Evolutionary conservation across 2,888 invertebrate species (phyloP).

Genomic region (Gari tellinella): DNA sequence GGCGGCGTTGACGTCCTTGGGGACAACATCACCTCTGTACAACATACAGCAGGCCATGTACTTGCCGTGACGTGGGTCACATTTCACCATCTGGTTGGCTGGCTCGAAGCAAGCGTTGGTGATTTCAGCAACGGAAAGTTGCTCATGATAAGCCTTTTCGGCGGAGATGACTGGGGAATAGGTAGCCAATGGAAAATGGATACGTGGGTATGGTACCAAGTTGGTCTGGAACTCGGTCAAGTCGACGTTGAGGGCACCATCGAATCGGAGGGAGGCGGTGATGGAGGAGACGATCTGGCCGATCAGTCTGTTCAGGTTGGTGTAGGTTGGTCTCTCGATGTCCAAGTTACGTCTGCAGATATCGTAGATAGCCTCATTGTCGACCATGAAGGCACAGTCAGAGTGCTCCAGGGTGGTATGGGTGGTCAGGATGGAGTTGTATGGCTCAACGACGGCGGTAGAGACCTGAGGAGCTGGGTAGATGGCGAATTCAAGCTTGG

Average conservation of each 20-base stretch:
- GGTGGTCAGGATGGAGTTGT: constrained; percentile 92
- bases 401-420: constrained; percentile 81
- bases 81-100: constrained; percentile 95
- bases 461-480: constrained; percentile 88
- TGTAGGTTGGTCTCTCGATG: constrained; percentile 93
- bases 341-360: constrained; percentile 92
- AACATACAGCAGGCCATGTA: constrained; percentile 98
- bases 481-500: constrained; percentile 84
- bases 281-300: constrained; percentile 89
- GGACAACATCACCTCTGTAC: constrained; percentile 91
- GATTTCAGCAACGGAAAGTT: constrained; percentile 84
- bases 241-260: constrained; percentile 89
- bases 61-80: constrained; percentile 85
- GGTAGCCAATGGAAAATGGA: constrained; percentile 92
- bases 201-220: constrained; percentile 85
- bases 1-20: constrained; percentile 76
- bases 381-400: constrained; percentile 90
- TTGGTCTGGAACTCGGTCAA: constrained; percentile 85
- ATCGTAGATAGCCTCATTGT: constrained; percentile 92
- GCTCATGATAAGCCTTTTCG: constrained; percentile 95
- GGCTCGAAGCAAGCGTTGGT: constrained; percentile 92
- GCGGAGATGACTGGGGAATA: constrained; percentile 97
- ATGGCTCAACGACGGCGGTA: constrained; percentile 97
- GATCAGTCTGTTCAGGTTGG: constrained; percentile 95
- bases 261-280: constrained; percentile 92